Evolutionary conservation across 2,797 vertebrate species (phyloP), one percentile per base, ranked within the genome.

Genomic region (Macrochelys suwanniensis): DNA sequence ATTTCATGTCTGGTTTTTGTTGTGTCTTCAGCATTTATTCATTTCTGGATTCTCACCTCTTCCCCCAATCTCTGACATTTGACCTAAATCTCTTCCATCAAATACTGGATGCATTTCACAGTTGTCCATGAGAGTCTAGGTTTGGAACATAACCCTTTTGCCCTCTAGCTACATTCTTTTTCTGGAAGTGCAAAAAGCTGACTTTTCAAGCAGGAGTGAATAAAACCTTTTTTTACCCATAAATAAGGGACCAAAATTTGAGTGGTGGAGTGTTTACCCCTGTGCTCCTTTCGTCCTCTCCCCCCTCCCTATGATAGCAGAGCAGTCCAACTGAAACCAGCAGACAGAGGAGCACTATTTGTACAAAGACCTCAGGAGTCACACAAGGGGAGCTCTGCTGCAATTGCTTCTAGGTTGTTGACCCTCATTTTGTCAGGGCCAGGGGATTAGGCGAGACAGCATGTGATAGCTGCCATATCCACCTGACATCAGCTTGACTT

Each of bases 381-480:
- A 59, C 49, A 1, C 1, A 0, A 50, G 13, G 65, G 19, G 23
- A 33, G 12, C 16, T 89, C 28, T 1, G 4, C 21, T 83, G 65
- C 25, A 5, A 26, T 68, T 87, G 54, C 13, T 89, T 95, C 49
- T 80, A 11, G 56, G 9, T 86, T 84, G 21, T 57, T 88, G 78
- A 33, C 25, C 37, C 28, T 28, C 0, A 0, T 47, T 77, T 80
- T 47, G 26, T 49, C 47, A 31, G 90, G 65, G 23, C 80, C 45
- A 87, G 26, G 74, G 17, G 82, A 33, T n/a, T 0, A 0, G 33
- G 31, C 21, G 17, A 76, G 33, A 61, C 13, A 1, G 16, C 42
- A 28, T 79, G 76, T 42, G n/a, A 11, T 10, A 19, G 65, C n/a
- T 71, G 17, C 19, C 65, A 42, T 9, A 71, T 42, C 8, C 5